These are phyloP conservation scores for Coenonympha glycerion DNA, from an alignment of 2,888 invertebrate species.

Conservation along the genomic window DNA sequence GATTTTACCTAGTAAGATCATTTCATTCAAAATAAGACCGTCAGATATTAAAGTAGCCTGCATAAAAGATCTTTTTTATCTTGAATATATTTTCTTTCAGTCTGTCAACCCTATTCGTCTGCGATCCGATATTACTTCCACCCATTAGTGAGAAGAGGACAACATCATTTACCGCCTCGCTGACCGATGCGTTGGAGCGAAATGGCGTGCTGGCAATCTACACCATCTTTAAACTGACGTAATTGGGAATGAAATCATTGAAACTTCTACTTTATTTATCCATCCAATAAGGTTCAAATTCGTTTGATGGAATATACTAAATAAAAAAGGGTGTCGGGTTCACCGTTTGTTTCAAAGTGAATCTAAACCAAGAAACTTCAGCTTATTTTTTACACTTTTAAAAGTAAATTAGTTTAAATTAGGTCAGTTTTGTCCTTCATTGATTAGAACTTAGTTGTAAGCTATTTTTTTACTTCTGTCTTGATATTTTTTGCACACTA, in stretches of 20 bases:
- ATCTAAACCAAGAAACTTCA: too few relatives aligned
- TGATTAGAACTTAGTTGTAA: too few relatives aligned
- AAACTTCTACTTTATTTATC: not conserved
- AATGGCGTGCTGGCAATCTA: conserved; percentile 7
- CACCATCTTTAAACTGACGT: conserved; percentile 2
- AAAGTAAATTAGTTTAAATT: too few relatives aligned
- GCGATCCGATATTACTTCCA: not conserved
- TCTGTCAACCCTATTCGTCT: conserved; percentile 1
- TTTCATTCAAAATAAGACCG: not conserved
- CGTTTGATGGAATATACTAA: not conserved
- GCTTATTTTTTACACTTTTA: too few relatives aligned
- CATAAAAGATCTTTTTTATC: not conserved
- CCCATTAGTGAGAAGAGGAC: conserved; percentile 14
- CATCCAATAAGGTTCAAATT: not conserved
- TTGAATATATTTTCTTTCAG: not conserved
- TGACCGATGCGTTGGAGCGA: conserved; percentile 10
- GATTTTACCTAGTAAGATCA: too few relatives aligned
- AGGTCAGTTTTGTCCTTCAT: too few relatives aligned
- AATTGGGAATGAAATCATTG: not conserved
- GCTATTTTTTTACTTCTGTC: too few relatives aligned
- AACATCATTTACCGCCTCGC: conserved; percentile 11
- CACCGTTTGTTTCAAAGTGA: not conserved
- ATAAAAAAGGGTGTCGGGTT: not conserved
- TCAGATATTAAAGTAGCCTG: not conserved
- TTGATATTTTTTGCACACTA: too few relatives aligned